A percentile compares a stretch with the other conserved stretches of the same genome.
Evolutionary conservation across 2,113 vertebrate species (phyloP).

Genomic region (Clinocottus analis): DNA sequence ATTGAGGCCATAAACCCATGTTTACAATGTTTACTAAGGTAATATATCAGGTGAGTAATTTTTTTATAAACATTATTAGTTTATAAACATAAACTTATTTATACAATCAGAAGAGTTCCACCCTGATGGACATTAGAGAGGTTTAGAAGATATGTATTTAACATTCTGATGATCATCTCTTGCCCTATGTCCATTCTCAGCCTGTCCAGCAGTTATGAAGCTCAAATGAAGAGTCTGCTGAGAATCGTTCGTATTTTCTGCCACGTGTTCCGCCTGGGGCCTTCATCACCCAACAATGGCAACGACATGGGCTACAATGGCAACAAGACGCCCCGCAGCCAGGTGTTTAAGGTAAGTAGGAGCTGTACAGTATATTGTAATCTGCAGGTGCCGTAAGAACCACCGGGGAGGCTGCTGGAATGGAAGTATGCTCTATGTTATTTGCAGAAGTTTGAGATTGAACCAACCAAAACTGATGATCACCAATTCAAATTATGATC

Average conservation of each 20-base stretch:
- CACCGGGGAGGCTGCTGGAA: background rate
- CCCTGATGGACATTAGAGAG: background rate
- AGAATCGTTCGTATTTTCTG: conserved; percentile 98
- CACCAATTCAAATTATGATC: background rate
- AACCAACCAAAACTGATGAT: background rate
- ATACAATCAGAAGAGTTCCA: background rate
- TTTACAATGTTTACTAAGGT: background rate
- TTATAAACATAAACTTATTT: background rate
- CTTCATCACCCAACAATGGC: conserved; percentile 94
- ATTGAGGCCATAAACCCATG: background rate
- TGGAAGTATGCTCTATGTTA: background rate
- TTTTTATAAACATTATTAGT: background rate
- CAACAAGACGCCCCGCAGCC: conserved; percentile 97
- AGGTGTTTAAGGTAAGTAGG: conserved; percentile 96
- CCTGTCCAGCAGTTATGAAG: conserved; percentile 97
- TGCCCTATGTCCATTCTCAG: conserved; percentile 89
- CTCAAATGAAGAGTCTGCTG: conserved; percentile 98
- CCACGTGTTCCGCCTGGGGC: conserved; percentile 95
- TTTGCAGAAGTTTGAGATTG: conserved; percentile 1
- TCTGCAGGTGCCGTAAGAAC: background rate
- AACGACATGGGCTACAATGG: conserved; percentile 99
- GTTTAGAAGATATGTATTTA: background rate
- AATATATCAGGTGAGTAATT: background rate
- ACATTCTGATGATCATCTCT: background rate
- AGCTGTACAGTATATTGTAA: background rate